Evolutionary conservation across 2,888 invertebrate species (phyloP).

Genomic region (Drosophila melanosoma): DNA sequence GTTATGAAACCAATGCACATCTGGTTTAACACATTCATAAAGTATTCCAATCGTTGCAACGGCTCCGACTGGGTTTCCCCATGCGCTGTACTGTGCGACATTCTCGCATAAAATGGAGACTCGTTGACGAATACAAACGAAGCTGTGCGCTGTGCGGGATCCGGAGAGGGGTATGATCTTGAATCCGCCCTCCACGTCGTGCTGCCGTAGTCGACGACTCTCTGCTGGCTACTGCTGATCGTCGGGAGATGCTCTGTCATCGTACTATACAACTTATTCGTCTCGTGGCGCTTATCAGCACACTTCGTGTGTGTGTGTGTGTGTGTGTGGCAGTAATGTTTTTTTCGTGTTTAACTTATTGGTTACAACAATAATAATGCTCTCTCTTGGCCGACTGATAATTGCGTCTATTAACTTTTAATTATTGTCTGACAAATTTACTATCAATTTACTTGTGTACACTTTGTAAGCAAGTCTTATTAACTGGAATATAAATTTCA

Average conservation of each 20-base stretch:
- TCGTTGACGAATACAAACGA: constrained; percentile 50
- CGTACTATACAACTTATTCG: constrained; percentile 10
- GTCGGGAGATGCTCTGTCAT: constrained; percentile 60
- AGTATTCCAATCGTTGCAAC: constrained; percentile 66
- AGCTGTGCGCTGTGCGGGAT: constrained; percentile 32
- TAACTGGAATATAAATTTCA: background rate
- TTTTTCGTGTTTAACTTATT: constrained; percentile 69
- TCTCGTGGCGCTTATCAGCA: constrained; percentile 54
- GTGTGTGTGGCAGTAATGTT: constrained; percentile 56
- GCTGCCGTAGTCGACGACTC: constrained; percentile 78
- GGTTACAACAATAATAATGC: constrained; percentile 26
- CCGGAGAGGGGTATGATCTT: background rate
- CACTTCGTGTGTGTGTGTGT: background rate
- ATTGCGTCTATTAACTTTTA: constrained; percentile 29
- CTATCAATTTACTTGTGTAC: constrained; percentile 33
- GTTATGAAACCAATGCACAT: constrained; percentile 83
- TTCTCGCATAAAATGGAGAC: constrained; percentile 62
- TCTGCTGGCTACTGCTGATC: constrained; percentile 59
- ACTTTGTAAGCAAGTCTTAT: background rate
- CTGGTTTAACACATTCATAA: constrained; percentile 80
- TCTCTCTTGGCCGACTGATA: constrained; percentile 50
- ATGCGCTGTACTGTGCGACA: constrained; percentile 60
- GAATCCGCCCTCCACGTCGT: constrained; percentile 31
- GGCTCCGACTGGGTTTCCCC: constrained; percentile 51
- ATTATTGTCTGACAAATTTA: background rate